These are phyloP conservation scores for Trididemnum clinides DNA, from an alignment of 23 tunicate genomes.

Conservation along the genomic window DNA sequence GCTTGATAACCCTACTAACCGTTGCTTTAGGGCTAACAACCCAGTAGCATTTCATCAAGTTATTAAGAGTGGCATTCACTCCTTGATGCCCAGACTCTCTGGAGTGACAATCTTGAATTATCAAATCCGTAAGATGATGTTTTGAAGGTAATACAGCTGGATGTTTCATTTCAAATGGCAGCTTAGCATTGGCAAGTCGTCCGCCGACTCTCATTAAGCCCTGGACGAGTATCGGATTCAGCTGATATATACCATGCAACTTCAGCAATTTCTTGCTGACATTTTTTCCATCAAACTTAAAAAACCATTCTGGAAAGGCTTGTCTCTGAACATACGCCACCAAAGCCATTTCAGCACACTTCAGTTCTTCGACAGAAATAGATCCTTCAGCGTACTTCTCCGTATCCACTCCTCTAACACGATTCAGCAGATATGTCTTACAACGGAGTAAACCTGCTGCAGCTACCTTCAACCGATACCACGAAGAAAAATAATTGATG, in stretches of 20 bases:
- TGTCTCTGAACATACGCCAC: too few species aligned
- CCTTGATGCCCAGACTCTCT: neutral
- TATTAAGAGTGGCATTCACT: neutral
- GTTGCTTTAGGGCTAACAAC: neutral
- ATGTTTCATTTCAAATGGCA: slow-evolving; percentile 5
- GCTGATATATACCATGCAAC: too few species aligned
- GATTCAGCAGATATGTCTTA: neutral
- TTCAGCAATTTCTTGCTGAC: too few species aligned
- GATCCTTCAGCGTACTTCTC: too few species aligned
- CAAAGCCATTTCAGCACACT: neutral
- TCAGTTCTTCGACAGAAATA: neutral
- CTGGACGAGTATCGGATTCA: neutral
- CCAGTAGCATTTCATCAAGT: neutral
- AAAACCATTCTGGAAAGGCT: too few species aligned
- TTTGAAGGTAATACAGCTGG: neutral
- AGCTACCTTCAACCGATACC: neutral
- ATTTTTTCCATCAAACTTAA: too few species aligned
- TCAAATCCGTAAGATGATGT: neutral
- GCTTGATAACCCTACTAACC: too few species aligned
- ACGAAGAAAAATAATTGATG: neutral
- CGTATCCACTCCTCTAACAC: neutral
- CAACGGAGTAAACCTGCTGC: neutral
- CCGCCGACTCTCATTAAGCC: neutral
- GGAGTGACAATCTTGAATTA: slow-evolving; percentile 6
- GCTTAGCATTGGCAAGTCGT: neutral